A percentile compares a stretch with the other conserved stretches of the same genome.
Conservation (phyloP, 1,140 invertebrate genomes). For the Zaprionus capensis region DNA sequence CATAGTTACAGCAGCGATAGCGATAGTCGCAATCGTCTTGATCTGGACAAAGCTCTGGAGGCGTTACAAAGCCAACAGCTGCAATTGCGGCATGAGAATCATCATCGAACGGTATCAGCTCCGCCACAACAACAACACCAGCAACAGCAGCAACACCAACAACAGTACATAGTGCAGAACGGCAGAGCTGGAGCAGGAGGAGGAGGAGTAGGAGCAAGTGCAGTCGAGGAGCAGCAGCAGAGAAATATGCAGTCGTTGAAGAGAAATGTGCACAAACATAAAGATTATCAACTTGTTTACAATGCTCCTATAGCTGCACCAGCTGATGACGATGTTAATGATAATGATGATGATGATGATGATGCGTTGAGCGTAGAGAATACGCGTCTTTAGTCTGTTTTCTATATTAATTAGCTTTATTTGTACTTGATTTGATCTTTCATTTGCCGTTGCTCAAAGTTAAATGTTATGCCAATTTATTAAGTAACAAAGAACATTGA, state of each 20-base stretch:
- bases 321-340: slow-evolving; percentile 7
- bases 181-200: slow-evolving; percentile 27
- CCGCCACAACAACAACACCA: background rate
- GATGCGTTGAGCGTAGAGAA: slow-evolving; percentile 82
- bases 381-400: slow-evolving; percentile 76
- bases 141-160: slow-evolving; percentile 5
- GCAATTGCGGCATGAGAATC: slow-evolving; percentile 54
- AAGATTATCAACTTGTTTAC: slow-evolving; percentile 3
- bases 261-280: slow-evolving; percentile 21
- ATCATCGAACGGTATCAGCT: slow-evolving; percentile 31
- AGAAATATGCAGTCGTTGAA: background rate
- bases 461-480: slow-evolving; percentile 48
- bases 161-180: slow-evolving; percentile 52
- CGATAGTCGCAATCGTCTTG: slow-evolving; percentile 69
- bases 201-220: background rate
- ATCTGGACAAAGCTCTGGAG: slow-evolving; percentile 69
- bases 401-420: slow-evolving; percentile 54
- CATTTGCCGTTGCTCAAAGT: slow-evolving; percentile 46
- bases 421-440: slow-evolving; percentile 53
- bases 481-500: slow-evolving; percentile 27
- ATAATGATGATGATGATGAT: slow-evolving; percentile 43
- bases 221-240: slow-evolving; percentile 14
- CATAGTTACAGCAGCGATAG: slow-evolving; percentile 72
- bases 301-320: background rate
- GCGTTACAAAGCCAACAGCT: slow-evolving; percentile 59